A percentile compares a stretch with the other conserved stretches of the same genome.
Conservation (phyloP, 2,888 invertebrate species). For the Xylota segnis region DNA sequence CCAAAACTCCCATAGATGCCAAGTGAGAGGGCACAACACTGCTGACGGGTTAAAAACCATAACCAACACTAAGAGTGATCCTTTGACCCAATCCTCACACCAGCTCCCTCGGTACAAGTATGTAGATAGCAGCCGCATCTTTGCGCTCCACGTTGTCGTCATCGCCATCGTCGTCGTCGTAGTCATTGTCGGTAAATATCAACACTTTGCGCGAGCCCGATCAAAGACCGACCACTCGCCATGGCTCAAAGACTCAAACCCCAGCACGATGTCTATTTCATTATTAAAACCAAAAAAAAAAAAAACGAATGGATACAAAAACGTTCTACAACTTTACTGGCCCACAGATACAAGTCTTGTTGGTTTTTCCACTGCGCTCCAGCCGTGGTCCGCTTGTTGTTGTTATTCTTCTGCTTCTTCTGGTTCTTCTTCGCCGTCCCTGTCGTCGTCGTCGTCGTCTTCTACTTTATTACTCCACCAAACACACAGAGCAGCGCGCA, state of each 20-base stretch:
- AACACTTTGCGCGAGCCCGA: slow-evolving; percentile 46
- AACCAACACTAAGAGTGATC: slow-evolving; percentile 58
- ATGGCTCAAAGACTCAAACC: too few species aligned
- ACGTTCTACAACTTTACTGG: slow-evolving; percentile 51
- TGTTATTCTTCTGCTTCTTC: slow-evolving; percentile 4
- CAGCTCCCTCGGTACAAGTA: not conserved
- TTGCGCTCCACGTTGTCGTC: not conserved
- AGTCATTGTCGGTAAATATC: slow-evolving; percentile 54
- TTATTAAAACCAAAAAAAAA: slow-evolving; percentile 64
- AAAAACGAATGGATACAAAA: slow-evolving; percentile 33
- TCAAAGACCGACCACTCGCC: slow-evolving; percentile 7
- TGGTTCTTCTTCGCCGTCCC: too few species aligned
- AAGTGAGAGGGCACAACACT: slow-evolving; percentile 41
- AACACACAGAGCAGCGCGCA: slow-evolving; percentile 32
- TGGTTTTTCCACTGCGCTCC: slow-evolving; percentile 30
- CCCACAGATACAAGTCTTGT: slow-evolving; percentile 17
- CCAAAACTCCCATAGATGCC: slow-evolving; percentile 21
- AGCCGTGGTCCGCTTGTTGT: slow-evolving; percentile 19
- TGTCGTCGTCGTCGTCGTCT: not conserved
- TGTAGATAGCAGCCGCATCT: slow-evolving; percentile 16
- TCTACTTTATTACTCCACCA: slow-evolving; percentile 56
- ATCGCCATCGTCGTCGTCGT: slow-evolving; percentile 19
- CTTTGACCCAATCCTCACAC: slow-evolving; percentile 55
- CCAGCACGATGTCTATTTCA: slow-evolving; percentile 60
- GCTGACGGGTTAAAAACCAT: slow-evolving; percentile 41